These are phyloP conservation scores for Nudaria mundana DNA, from an alignment of 2,888 invertebrate genomes.

Conservation along the genomic window DNA sequence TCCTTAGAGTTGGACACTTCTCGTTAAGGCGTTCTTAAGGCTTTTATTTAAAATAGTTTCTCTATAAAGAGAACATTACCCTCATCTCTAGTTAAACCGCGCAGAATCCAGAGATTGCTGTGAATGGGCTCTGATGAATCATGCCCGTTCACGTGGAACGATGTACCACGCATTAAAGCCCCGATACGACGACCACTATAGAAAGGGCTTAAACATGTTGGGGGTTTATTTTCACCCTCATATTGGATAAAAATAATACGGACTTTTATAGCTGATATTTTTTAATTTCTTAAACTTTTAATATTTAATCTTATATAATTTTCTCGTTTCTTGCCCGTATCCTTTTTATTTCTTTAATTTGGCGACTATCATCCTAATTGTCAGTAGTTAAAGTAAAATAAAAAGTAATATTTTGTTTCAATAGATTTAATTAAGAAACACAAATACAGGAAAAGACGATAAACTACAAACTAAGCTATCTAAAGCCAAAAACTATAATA, in stretches of 20 bases:
- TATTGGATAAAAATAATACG: background rate
- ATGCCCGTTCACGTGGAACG: conserved; percentile 65
- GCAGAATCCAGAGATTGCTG: conserved; percentile 62
- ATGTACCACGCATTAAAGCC: conserved; percentile 51
- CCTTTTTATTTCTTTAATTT: too few species aligned
- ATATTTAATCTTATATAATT: too few species aligned
- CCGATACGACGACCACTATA: conserved; percentile 38
- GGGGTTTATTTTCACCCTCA: conserved; percentile 7
- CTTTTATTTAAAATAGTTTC: background rate
- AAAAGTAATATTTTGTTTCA: too few species aligned
- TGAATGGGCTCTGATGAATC: conserved; percentile 77
- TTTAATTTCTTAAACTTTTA: background rate
- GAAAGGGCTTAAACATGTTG: conserved; percentile 42
- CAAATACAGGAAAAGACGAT: too few species aligned
- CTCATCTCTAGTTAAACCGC: conserved; percentile 57
- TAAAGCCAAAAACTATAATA: too few species aligned
- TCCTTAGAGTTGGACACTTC: background rate
- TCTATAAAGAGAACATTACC: background rate
- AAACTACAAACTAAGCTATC: too few species aligned
- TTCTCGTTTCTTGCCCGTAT: background rate
- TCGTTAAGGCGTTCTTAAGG: background rate
- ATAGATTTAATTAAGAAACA: too few species aligned
- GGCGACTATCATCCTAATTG: too few species aligned
- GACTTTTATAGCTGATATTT: background rate
- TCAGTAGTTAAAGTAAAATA: too few species aligned